Evolutionary conservation across 2,113 vertebrate species (phyloP), one percentile per base, ranked within the genome.

Genomic region (Myiozetetes cayanensis): DNA sequence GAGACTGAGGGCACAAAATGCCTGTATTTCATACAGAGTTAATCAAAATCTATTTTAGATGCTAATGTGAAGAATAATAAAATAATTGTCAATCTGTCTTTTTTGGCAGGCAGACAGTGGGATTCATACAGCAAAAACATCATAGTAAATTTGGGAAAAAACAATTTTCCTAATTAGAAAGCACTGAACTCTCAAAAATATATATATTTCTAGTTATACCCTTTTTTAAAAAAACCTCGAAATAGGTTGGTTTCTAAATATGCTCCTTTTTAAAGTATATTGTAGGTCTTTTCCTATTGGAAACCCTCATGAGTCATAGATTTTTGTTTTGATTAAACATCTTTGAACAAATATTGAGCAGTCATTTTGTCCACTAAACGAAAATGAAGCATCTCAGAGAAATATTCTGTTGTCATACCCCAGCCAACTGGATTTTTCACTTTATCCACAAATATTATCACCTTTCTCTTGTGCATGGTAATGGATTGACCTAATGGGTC

Each of bases 201-300:
- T 5, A 37, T 1, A 1, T 30, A 30, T 50, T 52, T 75, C 3
- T 44, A 66, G 22, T 4, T 28, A 55, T 55, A 55, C 1, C 0
- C 9, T 33, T 22, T 12, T 52, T 1, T 43, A 31, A 50, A 56
- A 70, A 39, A 46, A n/a, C 6, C 28, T 6, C 6, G 56, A 43
- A 90, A 35, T 12, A 50, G 5, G 1, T 30, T 66, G 8, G 2
- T 66, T 91, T 93, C 23, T 49, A 85, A 85, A 73, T 33, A 52
- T 3, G 3, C 15, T 73, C 22, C 5, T 46, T 94, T 50, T 50
- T 56, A 17, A 50, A 53, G 8, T 23, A 8, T 23, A 31, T 44
- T 47, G 20, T 8, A 50, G 10, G 4, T 14, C 15, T 84, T 71
- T 75, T 71, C 8, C 18, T 63, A 2, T 8, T 82, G 41, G 10